Conservation (phyloP, 2,113 vertebrate genomes). For the mouse (Mus musculus) region GRCm39 chr2:88578501-88579000, state of each 20-base stretch:
- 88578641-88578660: background rate
- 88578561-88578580: background rate
- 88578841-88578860: background rate
- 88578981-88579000: background rate
- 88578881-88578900: background rate
- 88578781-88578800: background rate
- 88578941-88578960: background rate
- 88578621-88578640: background rate
- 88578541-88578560: background rate
- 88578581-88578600: background rate
- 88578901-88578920: background rate
- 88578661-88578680: background rate
- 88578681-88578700: background rate
- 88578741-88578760: background rate
- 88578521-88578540: background rate
- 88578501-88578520: background rate
- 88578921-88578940: background rate
- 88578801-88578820: background rate
- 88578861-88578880: background rate
- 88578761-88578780: background rate
- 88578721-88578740: background rate
- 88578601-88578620: background rate
- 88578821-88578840: background rate
- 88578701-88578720: background rate
- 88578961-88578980: background rate